phyloP scores from a whole-genome alignment of 2,113 vertebrate species.

The Protobothrops flavoviridis region DNA sequence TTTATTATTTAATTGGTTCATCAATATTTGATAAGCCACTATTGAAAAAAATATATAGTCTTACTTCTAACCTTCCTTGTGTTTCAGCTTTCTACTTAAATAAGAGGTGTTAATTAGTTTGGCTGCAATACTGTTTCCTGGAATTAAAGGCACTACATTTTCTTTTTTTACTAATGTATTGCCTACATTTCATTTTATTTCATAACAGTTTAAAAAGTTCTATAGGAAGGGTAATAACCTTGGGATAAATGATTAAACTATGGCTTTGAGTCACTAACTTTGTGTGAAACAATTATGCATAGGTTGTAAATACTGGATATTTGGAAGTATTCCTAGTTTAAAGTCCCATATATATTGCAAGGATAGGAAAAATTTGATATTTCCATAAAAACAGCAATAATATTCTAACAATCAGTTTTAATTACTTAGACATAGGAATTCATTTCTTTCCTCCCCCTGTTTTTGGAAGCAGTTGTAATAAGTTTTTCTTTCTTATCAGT shows the following conservation, averaged over 20 bases:
- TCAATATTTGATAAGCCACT: too few relatives aligned
- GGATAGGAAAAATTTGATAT: conserved; percentile 38
- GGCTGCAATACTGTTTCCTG: not conserved
- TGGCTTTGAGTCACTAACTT: not conserved
- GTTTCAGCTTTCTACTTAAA: conserved; percentile 28
- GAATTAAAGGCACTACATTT: not conserved
- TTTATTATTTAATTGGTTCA: too few relatives aligned
- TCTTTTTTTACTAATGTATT: not conserved
- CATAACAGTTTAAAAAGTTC: not conserved
- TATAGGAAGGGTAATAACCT: not conserved
- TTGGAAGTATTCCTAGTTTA: conserved; percentile 38
- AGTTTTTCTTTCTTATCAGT: conserved; percentile 63
- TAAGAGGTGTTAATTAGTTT: not conserved
- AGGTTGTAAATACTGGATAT: conserved; percentile 33
- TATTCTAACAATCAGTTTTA: conserved; percentile 44
- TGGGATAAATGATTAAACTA: not conserved
- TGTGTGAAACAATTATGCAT: conserved; percentile 27
- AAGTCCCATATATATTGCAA: not conserved
- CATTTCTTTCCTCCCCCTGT: not conserved
- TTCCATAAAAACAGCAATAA: conserved; percentile 52
- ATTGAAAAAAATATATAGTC: too few relatives aligned
- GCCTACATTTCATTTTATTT: not conserved
- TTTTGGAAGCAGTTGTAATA: conserved; percentile 33
- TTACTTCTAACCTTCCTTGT: not conserved
- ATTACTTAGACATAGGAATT: conserved; percentile 30